Conservation (phyloP, 2,888 invertebrate species). For the Agonopterix alstromeriana region DNA sequence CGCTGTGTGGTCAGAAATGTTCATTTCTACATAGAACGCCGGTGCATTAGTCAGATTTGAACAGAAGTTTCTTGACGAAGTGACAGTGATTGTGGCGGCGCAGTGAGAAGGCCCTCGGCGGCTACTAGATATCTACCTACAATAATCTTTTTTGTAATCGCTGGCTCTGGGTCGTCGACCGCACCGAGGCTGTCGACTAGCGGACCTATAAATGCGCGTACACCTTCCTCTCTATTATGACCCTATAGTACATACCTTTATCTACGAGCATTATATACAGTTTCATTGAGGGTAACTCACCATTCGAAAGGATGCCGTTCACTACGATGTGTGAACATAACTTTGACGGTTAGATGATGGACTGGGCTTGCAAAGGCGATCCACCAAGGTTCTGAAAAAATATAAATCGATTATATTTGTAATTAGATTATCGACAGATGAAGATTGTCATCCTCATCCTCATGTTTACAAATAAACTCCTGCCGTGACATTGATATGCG, state of each 20-base stretch:
- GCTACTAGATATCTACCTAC: slow-evolving; percentile 33
- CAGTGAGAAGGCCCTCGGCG: not conserved
- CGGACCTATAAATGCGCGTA: slow-evolving; percentile 58
- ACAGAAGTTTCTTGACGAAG: not conserved
- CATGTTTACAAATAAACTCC: not conserved
- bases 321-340: not conserved
- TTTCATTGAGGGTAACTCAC: too few species aligned
- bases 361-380: too few species aligned
- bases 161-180: slow-evolving; percentile 63
- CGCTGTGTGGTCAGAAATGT: too few species aligned
- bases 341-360: too few species aligned
- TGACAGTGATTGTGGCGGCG: slow-evolving; percentile 2
- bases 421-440: too few species aligned
- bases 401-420: too few species aligned
- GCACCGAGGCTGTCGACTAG: slow-evolving; percentile 58
- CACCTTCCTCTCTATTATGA: slow-evolving; percentile 60
- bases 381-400: too few species aligned
- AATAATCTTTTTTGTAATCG: slow-evolving; percentile 70
- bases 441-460: too few species aligned
- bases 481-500: not conserved
- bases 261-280: too few species aligned
- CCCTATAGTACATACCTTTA: slow-evolving; percentile 20
- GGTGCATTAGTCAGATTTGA: too few species aligned
- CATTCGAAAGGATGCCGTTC: not conserved
- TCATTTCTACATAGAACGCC: too few species aligned